Evolutionary conservation across 1,140 invertebrate genomes (phyloP), one percentile per base, ranked within the genome.

Genomic region (Carposina sasakii): DNA sequence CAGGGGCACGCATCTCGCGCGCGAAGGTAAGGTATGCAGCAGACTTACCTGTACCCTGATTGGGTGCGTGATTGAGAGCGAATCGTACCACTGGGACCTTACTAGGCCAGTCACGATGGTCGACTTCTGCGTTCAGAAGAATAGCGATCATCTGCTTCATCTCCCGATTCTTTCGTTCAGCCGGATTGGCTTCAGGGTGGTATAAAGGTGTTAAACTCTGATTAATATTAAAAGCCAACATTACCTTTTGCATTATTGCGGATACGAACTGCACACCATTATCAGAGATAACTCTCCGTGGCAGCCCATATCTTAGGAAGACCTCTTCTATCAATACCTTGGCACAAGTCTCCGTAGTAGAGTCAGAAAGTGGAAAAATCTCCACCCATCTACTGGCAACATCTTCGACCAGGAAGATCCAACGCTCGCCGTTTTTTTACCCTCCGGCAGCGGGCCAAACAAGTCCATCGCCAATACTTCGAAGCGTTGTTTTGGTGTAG

Each of bases 121-220:
- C n/a, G n/a, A n/a, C n/a, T 13, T 33, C 31, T 10, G 8, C 13
- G 3, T 33, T 33, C 8, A 40, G 4, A 13, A 40, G 37, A 3
- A 20, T 19, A 3, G 37, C 13, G 16, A 40, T 4, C 37, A 40
- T 19, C 13, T 5, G 4, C 31, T 76, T 76, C n/a, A 78, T 10
- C 2, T 68, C 63, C n/a, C 63, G 22, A 46, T 76, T 76, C 15
- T 52, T 62, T 2, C 71, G 37, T 51, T 76, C 73, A 3, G 59
- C 64, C 2, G 66, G 69, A 33, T 77, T 76, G 1, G 66, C 55
- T 24, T 58, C 46, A 5, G 76, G 57, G 45, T 72, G 60, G 46
- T 76, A 68, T 1, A 63, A n/a, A 1, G 67, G 63, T 19, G 55
- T 66, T 4, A 74, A 36, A n/a, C 33, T 40, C 19, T 74, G 70